phyloP scores from a whole-genome alignment of 2,888 invertebrate species.

The Reticulitermes lucifugus region DNA sequence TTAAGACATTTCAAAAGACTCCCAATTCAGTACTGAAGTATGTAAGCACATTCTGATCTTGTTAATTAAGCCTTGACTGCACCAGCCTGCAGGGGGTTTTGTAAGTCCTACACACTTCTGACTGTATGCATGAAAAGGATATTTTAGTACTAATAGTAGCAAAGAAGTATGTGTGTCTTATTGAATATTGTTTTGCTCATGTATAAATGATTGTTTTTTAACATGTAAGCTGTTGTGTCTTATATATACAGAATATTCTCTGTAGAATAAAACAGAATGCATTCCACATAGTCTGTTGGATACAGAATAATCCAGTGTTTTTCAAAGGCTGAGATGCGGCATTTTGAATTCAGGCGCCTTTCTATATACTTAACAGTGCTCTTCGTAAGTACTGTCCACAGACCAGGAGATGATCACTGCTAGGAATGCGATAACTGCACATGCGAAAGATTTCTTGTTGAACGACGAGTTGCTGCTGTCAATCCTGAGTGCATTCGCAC shows the following conservation, averaged over 20 bases:
- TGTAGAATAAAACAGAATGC: not conserved
- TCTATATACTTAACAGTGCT: too few species aligned
- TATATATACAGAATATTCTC: not conserved
- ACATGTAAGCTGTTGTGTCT: slow-evolving; percentile 1
- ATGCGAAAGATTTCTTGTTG: too few species aligned
- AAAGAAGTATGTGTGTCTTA: not conserved
- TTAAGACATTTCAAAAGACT: not conserved
- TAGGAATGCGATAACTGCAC: too few species aligned
- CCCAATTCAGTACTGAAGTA: not conserved
- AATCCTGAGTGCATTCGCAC: too few species aligned
- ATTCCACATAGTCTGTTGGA: not conserved
- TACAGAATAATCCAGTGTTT: too few species aligned
- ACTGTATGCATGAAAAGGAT: not conserved
- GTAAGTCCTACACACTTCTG: not conserved
- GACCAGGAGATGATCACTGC: too few species aligned
- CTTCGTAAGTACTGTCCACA: too few species aligned
- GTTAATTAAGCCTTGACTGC: not conserved
- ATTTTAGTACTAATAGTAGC: not conserved
- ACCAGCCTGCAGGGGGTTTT: not conserved
- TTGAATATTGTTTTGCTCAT: not conserved
- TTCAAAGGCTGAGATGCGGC: too few species aligned
- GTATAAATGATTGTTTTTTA: not conserved
- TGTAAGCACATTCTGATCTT: not conserved
- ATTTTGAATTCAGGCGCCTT: too few species aligned
- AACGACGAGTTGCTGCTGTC: too few species aligned